These are phyloP conservation scores for Oophaga sylvatica DNA, from an alignment of 2,797 vertebrate genomes.

Conservation along the genomic window DNA sequence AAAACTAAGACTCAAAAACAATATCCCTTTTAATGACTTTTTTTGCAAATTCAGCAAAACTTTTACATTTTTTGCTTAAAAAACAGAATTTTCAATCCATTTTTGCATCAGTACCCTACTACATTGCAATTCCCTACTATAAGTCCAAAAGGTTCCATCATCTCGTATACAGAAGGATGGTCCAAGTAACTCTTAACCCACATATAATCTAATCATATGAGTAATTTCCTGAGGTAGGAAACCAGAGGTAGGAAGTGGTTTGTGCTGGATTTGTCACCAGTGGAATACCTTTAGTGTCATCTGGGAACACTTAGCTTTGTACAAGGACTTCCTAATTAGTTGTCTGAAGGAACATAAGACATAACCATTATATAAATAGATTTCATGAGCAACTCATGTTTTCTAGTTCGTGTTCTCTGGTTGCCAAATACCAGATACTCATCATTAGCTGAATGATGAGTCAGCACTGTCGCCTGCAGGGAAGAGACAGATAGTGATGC, in stretches of 20 bases:
- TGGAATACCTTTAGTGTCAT: background rate
- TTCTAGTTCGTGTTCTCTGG: background rate
- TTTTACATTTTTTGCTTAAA: background rate
- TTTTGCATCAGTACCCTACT: background rate
- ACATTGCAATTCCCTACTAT: no score
- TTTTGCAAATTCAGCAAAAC: background rate
- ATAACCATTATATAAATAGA: background rate
- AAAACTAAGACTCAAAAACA: background rate
- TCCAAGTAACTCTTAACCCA: background rate
- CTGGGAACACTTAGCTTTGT: background rate
- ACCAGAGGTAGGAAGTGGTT: no score
- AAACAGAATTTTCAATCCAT: background rate
- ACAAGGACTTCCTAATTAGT: background rate
- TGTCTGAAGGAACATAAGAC: background rate
- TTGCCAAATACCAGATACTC: background rate
- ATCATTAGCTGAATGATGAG: background rate
- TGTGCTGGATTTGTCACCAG: background rate
- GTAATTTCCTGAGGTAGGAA: background rate
- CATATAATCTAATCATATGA: background rate
- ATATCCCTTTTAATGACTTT: background rate
- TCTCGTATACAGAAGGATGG: no score
- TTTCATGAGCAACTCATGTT: constrained; percentile 3
- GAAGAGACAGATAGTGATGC: background rate
- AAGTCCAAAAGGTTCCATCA: background rate
- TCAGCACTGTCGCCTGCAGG: background rate